phyloP scores from a whole-genome alignment of 2,113 vertebrate species.

The Tor tambroides region DNA sequence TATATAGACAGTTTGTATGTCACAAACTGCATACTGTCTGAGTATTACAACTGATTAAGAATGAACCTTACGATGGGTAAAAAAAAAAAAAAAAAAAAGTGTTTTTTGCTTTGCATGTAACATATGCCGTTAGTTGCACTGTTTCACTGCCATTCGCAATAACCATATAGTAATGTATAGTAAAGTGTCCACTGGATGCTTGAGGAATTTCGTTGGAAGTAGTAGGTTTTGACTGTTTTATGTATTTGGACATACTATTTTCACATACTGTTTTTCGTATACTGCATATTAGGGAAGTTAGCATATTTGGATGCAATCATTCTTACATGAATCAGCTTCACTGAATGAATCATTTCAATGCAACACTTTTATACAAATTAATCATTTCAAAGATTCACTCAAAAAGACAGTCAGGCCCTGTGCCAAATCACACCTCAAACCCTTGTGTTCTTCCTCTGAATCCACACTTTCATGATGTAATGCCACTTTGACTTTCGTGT shows the following conservation, averaged over 20 bases:
- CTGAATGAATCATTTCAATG: background rate
- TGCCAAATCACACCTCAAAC: no score
- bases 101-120: background rate
- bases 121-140: background rate
- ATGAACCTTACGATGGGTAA: background rate
- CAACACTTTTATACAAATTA: no score
- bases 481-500: no score
- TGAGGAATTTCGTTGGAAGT: background rate
- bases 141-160: background rate
- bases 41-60: background rate
- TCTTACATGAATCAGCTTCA: background rate
- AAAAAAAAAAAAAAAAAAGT: no score
- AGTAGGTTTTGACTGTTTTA: background rate
- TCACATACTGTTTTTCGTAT: background rate
- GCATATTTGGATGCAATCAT: background rate
- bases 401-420: background rate
- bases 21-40: background rate
- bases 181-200: background rate
- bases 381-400: background rate
- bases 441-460: no score
- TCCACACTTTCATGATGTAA: no score
- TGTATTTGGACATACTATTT: background rate
- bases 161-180: background rate
- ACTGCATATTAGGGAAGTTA: background rate
- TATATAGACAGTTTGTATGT: background rate